Conservation (phyloP, 2,797 vertebrate genomes). For the Pipistrellus pygmaeus region DNA sequence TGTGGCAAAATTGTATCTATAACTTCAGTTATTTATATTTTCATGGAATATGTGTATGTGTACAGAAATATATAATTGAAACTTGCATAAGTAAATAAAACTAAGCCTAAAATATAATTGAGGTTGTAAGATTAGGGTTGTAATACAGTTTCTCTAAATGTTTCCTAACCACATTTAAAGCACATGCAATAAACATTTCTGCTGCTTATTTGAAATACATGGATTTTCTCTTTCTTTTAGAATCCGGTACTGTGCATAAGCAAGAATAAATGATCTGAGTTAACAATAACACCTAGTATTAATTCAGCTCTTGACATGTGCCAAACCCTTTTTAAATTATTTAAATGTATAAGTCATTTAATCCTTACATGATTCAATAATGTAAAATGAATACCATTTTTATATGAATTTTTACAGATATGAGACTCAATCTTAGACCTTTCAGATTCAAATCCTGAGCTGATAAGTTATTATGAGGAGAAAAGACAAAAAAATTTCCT, state of each 20-base stretch:
- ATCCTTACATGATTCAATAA: not conserved
- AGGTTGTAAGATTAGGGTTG: not conserved
- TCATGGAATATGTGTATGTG: not conserved
- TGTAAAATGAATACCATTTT: not conserved
- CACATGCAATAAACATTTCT: not conserved
- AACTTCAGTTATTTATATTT: conserved; percentile 26
- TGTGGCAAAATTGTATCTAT: not conserved
- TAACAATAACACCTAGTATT: not conserved
- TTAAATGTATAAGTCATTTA: not conserved
- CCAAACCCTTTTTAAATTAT: not conserved
- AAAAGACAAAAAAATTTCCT: not conserved
- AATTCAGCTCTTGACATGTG: not conserved
- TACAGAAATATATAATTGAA: not conserved
- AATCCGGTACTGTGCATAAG: not conserved
- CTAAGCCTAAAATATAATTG: not conserved
- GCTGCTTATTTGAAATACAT: conserved; percentile 35
- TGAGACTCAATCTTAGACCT: not conserved
- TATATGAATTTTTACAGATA: not conserved
- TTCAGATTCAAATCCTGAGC: not conserved
- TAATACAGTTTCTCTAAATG: not conserved
- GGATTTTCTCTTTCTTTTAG: not conserved
- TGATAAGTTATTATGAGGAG: not conserved
- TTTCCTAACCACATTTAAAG: not conserved
- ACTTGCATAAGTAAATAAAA: not conserved
- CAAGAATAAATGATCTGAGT: not conserved